Base-by-base conservation (phyloP, 2,888 invertebrate species). In the Chaitophorus viminalis region DNA sequence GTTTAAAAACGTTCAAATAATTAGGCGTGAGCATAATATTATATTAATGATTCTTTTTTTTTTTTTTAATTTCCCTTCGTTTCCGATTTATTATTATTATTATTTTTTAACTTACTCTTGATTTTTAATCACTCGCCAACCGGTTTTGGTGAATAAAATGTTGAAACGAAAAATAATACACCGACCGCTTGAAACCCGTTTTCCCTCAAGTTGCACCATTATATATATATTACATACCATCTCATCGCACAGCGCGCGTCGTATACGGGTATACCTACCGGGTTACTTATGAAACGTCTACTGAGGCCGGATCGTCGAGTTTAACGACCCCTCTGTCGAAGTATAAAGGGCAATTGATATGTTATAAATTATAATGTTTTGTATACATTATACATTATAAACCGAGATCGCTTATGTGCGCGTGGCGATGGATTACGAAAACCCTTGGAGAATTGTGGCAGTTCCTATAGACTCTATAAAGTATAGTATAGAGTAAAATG, bases 111-210 rank as follows among this genome's bases (percentile, higher is more conserved):
- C 36, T 68, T 68, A 85, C 85, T 85, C 84, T 65, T 65, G 76
- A 52, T 84, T 84, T 85, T 78, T 33, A 78, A 77, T 77, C 85
- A 31, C 31, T 46, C n/a, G 9, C 72, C 36, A 86, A 86, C 86
- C 86, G 86, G 86, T 86, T 86, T 72, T 33, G 65, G 60, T 14
- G 31, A 17, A 79, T 54, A 86, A 70, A 54, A 86, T 86, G 86
- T 79, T n/a, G 86, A 86, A 79, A 79, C 54, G 52, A 85, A 85
- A 86, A 86, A 78, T 75, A 54, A 65, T 82, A 25, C 5, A 46
- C 46, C 77, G 77, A 14, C 31, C 11, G 33, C 17, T 9, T 8
- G n/a, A 83, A 83, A 83, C 83, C 39, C 75, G 83, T 83, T 83
- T 82, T 75, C 75, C 75, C 39, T 75, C 60, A 17, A 75, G 60